A percentile compares a stretch with the other conserved stretches of the same genome.
Conservation (phyloP, 2,888 invertebrate genomes). For the Saturnia pavonia region DNA sequence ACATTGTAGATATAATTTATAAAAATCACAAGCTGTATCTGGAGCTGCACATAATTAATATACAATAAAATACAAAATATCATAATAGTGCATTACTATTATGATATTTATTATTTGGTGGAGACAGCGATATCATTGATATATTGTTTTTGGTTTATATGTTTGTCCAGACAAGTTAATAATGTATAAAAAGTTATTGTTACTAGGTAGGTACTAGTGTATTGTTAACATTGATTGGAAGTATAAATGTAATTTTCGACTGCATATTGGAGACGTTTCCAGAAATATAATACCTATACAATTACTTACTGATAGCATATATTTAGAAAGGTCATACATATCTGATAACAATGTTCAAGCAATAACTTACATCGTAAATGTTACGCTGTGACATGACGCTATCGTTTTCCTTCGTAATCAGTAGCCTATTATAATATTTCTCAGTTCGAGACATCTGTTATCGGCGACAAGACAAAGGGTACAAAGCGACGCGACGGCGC, state of each 20-base stretch:
- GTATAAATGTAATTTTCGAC: background rate
- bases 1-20: no score
- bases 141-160: no score
- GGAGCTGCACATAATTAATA: no score
- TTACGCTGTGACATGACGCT: background rate
- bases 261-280: background rate
- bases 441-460: constrained; percentile 10
- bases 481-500: background rate
- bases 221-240: no score
- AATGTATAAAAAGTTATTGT: no score
- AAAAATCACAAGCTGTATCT: no score
- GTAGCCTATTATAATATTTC: constrained; percentile 2
- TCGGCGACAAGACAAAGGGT: constrained; percentile 8
- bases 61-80: no score
- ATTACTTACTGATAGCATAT: background rate
- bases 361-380: background rate
- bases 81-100: no score
- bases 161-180: no score
- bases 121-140: no score
- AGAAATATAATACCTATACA: background rate
- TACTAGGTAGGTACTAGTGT: no score
- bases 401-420: constrained; percentile 5
- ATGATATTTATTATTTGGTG: no score
- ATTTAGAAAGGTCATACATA: constrained; percentile 2
- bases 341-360: background rate